Evolutionary conservation across 2,797 vertebrate genomes (phyloP).

Genomic region (Florisuga fusca): DNA sequence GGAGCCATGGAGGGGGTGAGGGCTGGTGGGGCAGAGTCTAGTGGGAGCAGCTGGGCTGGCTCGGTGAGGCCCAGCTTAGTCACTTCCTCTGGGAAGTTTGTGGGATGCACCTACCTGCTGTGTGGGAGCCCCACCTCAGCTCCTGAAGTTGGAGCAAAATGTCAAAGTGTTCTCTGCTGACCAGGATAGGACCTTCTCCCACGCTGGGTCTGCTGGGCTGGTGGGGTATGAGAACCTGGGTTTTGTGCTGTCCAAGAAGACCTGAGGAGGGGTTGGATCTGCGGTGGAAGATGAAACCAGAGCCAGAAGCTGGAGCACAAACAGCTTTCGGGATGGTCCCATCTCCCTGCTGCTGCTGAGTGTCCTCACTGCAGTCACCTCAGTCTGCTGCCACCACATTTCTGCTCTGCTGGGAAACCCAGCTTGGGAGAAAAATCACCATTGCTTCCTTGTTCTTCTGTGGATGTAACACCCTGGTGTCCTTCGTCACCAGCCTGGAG

Average conservation of each 20-base stretch:
- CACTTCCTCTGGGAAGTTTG: background rate
- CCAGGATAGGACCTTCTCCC: fast-evolving
- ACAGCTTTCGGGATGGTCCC: background rate
- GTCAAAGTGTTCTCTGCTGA: fast-evolving
- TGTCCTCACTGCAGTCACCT: background rate
- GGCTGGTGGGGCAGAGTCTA: background rate
- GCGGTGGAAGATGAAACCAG: background rate
- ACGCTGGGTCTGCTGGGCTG: background rate
- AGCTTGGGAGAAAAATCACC: background rate
- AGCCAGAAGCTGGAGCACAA: background rate
- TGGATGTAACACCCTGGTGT: background rate
- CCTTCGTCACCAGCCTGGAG: background rate
- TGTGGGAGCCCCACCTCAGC: background rate
- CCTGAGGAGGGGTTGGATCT: fast-evolving
- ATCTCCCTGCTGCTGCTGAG: fast-evolving
- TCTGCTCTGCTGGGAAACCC: background rate
- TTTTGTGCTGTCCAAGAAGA: background rate
- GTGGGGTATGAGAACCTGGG: fast-evolving
- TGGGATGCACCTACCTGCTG: background rate
- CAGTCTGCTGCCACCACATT: too few species aligned
- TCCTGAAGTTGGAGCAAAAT: background rate
- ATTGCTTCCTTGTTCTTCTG: fast-evolving
- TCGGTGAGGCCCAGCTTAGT: background rate
- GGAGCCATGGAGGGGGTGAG: background rate
- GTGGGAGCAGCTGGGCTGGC: background rate